Base-by-base conservation (phyloP, 2,797 vertebrate genomes). In the Antrozous pallidus region DNA sequence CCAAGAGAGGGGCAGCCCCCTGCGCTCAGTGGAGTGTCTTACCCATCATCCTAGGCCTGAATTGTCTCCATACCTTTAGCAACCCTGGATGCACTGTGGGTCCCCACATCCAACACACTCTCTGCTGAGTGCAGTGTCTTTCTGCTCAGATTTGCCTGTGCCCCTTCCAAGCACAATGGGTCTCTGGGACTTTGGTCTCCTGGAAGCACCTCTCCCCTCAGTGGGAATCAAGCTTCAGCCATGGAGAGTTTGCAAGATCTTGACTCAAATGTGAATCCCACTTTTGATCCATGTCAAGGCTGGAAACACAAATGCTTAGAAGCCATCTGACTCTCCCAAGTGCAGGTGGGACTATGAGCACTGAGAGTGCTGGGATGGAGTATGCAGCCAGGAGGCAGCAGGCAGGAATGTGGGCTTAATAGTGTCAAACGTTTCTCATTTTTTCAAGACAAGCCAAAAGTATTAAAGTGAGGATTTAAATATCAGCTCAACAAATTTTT, bases 381-480 rank as follows among this genome's bases (percentile, higher is more conserved):
- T 0, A 18, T 36, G 56, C 69, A 33, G 49, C 26, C 4, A 13
- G 14, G 3, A 24, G 16, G 12, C 70, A 16, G 14, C 36, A 4
- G 1, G 0, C 9, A 9, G 58, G 28, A 65, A 31, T 9, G 6
- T 0, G 2, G 20, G 2, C n/a, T 28, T 5, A 33, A 42, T 1
- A 2, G 17, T 1, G 6, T 49, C 61, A 26, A 33, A n/a, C 8
- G 5, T 61, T 38, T 45, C 49, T 54, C 2, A 8, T 42, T 73
- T 85, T 85, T 86, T 77, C 3, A 26, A 36, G 28, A 42, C 24
- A 84, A 71, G 10, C 24, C 38, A 38, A 78, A 42, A 47, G 8
- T 24, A 78, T 33, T 17, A 24, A 65, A 0, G 10, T 28, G 51
- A 65, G 74, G 38, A 65, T 71, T 63, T 92, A 70, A 54, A 47